Evolutionary conservation across 2,797 vertebrate genomes (phyloP).

Genomic region (Propithecus deckenii): DNA sequence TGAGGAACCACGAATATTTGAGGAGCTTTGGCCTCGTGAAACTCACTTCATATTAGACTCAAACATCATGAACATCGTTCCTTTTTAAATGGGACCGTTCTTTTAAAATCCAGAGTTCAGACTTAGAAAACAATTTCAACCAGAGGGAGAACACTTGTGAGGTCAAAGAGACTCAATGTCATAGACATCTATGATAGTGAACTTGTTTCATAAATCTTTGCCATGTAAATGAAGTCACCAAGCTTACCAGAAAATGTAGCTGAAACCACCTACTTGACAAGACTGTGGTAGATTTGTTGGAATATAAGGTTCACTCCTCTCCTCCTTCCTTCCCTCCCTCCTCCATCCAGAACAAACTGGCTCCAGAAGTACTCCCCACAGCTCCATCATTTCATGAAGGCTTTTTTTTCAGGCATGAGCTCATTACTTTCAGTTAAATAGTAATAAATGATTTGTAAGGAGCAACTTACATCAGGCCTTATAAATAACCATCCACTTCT

Average conservation of each 20-base stretch:
- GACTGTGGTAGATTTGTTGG: conserved; percentile 61
- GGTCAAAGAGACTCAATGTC: conserved; percentile 54
- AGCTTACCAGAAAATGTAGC: conserved; percentile 55
- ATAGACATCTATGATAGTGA: conserved; percentile 50
- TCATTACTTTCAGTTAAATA: conserved; percentile 77
- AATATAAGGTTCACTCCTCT: background rate
- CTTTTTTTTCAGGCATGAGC: conserved; percentile 65
- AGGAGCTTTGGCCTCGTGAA: conserved; percentile 6
- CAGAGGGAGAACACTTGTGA: conserved; percentile 14
- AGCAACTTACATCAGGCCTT: conserved; percentile 82
- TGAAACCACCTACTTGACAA: conserved; percentile 52
- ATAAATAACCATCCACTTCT: conserved; percentile 79
- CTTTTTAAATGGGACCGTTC: conserved; percentile 48
- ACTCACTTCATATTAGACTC: conserved; percentile 37
- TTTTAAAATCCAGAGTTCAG: conserved; percentile 44
- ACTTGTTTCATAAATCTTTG: conserved; percentile 60
- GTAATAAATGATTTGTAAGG: conserved; percentile 83
- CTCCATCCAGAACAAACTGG: conserved; percentile 50
- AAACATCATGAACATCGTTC: conserved; percentile 25
- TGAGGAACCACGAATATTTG: conserved; percentile 3
- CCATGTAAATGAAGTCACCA: conserved; percentile 63
- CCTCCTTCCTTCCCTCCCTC: background rate
- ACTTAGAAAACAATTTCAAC: conserved; percentile 50
- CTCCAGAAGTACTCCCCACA: conserved; percentile 64
- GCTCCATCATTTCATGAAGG: conserved; percentile 63